Evolutionary conservation across 2,113 vertebrate genomes (phyloP), one percentile per base, ranked within the genome.

Genomic region (Recurvirostra avosetta): DNA sequence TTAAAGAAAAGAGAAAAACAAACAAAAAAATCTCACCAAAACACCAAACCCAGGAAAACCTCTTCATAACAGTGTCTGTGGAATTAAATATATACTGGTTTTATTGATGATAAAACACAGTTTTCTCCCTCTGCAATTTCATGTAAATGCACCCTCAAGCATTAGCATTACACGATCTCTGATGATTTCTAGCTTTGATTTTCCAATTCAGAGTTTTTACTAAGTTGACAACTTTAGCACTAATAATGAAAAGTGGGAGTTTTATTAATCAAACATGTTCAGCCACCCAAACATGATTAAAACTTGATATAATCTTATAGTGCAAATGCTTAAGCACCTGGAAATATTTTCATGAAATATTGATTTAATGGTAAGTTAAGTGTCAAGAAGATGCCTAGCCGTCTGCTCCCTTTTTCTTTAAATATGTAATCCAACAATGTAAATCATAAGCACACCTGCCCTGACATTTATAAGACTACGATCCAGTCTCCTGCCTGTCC

Each of bases 181-280:
- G 38, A 41, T 74, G 41, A 80, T 70, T 94, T 88, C 58, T 34
- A 76, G 25, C 67, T 92, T 80, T 91, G 74, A 67, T 81, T 85
- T 91, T 71, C 41, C 22, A 47, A 4, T 41, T 85, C 47, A 73
- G 36, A 58, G 15, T 27, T 89, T 88, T 79, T 59, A 78, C 65
- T 27, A 83, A 53, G n/a, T 65, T 86, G 50, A 68, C 81, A 74
- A 32, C 32, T 27, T 82, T 66, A 59, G 38, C 32, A 53, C 70
- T 77, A 88, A 47, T 74, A 95, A 90, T 59, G 40, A 94, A 94
- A 90, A 75, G 6, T 0, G 0, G 19, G 32, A 86, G 20, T 59
- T 92, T 67, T 92, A 90, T 90, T 93, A 93, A 90, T 93, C 86
- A 86, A 90, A 92, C 11, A 43, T 53, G 20, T 86, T 95, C 79